These are phyloP conservation scores for Tiliacea aurago DNA, from an alignment of 2,888 invertebrate genomes.

Conservation along the genomic window DNA sequence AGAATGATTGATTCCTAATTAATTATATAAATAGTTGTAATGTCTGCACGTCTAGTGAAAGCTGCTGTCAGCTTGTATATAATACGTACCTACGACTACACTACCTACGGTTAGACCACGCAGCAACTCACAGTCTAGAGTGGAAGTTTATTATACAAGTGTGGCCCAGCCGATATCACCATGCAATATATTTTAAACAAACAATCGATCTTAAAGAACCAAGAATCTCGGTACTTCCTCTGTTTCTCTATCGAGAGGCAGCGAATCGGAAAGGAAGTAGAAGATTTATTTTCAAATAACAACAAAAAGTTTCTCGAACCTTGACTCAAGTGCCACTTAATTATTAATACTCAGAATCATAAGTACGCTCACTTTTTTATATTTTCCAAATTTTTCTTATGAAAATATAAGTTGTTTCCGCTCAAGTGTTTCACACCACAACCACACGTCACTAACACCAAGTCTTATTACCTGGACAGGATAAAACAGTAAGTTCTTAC, in stretches of 20 bases:
- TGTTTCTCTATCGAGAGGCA: not conserved
- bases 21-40: not conserved
- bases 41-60: not conserved
- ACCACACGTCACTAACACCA: not conserved
- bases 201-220: not conserved
- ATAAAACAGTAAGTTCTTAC: not conserved
- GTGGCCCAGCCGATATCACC: conserved; percentile 3
- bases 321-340: not conserved
- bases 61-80: not conserved
- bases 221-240: not conserved
- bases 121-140: not conserved
- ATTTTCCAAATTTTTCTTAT: not conserved
- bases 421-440: conserved; percentile 7
- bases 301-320: not conserved
- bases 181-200: not conserved
- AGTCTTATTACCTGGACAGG: not conserved
- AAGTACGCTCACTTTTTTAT: not conserved
- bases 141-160: not conserved
- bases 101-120: not conserved
- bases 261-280: not conserved
- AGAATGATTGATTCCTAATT: not conserved
- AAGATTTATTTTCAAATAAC: not conserved
- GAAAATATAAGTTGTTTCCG: not conserved
- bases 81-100: too few species aligned
- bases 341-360: not conserved